phyloP scores from a whole-genome alignment of 1,140 invertebrate species.

The Ceratitis capitata region DNA sequence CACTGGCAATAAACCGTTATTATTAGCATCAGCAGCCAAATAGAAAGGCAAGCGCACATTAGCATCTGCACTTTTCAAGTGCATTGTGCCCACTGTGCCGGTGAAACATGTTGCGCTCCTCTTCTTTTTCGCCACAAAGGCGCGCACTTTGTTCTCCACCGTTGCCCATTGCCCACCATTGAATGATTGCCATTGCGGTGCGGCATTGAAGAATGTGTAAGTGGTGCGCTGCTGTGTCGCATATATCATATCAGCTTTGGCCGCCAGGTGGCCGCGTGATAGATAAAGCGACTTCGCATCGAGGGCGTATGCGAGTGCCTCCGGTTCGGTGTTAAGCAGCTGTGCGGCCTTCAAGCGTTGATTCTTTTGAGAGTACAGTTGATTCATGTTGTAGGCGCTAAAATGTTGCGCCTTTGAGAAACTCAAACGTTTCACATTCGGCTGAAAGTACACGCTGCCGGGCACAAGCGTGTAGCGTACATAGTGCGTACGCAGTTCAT shows the following conservation, averaged over 20 bases:
- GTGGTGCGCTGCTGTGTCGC: conserved; percentile 72
- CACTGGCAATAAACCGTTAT: conserved; percentile 64
- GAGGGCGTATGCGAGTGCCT: conserved; percentile 48
- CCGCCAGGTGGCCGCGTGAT: conserved; percentile 71
- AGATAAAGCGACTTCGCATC: conserved; percentile 50
- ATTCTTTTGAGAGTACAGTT: conserved; percentile 49
- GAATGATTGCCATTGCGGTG: conserved; percentile 73
- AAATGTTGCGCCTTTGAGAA: conserved; percentile 55
- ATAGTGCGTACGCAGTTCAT: conserved; percentile 51
- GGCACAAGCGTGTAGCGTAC: conserved; percentile 48
- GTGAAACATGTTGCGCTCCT: conserved; percentile 69
- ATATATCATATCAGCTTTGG: conserved; percentile 74
- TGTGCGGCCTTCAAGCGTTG: conserved; percentile 45
- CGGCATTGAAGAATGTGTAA: conserved; percentile 73
- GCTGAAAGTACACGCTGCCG: conserved; percentile 53
- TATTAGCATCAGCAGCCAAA: conserved; percentile 63
- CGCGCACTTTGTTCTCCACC: conserved; percentile 65
- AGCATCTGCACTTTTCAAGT: conserved; percentile 62
- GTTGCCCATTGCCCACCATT: conserved; percentile 73
- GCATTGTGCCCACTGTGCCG: conserved; percentile 68
- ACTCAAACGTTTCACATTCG: conserved; percentile 50
- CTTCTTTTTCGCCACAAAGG: conserved; percentile 54
- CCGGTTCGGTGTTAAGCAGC: conserved; percentile 30
- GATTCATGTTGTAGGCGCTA: conserved; percentile 49
- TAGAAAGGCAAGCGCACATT: conserved; percentile 62